These are phyloP conservation scores for Rhabditoides inermis DNA, from an alignment of 2,888 invertebrate genomes.

Conservation along the genomic window DNA sequence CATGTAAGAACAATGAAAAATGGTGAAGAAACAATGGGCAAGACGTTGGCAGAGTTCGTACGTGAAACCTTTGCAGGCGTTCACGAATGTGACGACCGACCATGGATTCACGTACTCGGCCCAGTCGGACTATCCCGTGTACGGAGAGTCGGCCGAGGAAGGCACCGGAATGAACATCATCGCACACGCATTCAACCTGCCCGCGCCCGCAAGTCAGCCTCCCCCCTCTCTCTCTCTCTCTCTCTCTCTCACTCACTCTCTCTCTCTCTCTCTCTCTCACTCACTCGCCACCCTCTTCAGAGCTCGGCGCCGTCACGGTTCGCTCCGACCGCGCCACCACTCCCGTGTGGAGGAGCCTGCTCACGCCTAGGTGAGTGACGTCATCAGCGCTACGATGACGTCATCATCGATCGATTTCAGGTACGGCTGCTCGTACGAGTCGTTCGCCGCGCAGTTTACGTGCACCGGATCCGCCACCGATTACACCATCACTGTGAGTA, in stretches of 20 bases:
- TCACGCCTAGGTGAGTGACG: slow-evolving; percentile 16
- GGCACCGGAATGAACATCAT: slow-evolving; percentile 24
- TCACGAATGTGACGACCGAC: slow-evolving; percentile 11
- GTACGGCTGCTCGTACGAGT: slow-evolving; percentile 29
- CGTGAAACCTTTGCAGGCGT: slow-evolving; percentile 9
- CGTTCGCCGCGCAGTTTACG: slow-evolving; percentile 35
- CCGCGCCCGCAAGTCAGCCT: slow-evolving; percentile 20
- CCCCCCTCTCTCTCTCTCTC: background rate
- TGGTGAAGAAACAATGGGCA: background rate
- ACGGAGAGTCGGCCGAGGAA: slow-evolving; percentile 18
- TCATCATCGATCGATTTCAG: slow-evolving; percentile 9
- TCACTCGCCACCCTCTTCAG: slow-evolving; percentile 9
- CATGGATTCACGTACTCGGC: slow-evolving; percentile 21
- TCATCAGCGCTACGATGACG: background rate
- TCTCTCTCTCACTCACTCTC: slow-evolving; percentile 20
- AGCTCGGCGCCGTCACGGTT: slow-evolving; percentile 23
- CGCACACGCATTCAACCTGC: slow-evolving; percentile 19
- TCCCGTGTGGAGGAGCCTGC: slow-evolving; percentile 18
- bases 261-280: slow-evolving; percentile 19
- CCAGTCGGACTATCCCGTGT: slow-evolving; percentile 18
- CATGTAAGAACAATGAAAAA: slow-evolving; percentile 10
- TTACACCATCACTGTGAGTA: too few species aligned
- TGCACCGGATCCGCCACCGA: slow-evolving; percentile 18
- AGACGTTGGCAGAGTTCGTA: background rate
- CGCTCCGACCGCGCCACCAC: slow-evolving; percentile 13